Base-by-base conservation (phyloP, 1,140 invertebrate species). In the Marisa cornuarietis region DNA sequence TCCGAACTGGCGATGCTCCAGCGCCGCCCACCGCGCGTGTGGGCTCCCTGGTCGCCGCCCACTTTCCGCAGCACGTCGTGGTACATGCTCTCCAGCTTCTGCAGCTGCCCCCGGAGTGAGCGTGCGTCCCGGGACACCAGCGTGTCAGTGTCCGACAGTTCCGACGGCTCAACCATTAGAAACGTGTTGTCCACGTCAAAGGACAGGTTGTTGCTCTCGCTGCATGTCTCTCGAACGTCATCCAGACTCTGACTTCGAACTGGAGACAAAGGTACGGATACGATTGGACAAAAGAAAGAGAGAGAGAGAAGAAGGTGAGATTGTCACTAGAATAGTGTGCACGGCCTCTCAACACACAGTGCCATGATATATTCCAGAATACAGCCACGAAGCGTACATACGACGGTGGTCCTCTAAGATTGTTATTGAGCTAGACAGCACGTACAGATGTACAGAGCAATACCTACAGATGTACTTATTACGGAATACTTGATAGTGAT, bases 71-170 rank as follows among this genome's bases (percentile, higher is more conserved):
- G 89, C 54, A 97, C 95, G 91, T 95, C 94, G 16, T 94, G 94
- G 87, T 98, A 97, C 96, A 97, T 97, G 80, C 93, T 94, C 92
- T 97, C 96, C 16, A 98, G 92, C 1, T 95, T 95, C 86, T 96
- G 94, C 26, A 98, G 90, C 87, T 97, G 96, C 79, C 95, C 74
- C 8, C 61, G 58, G 7, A 80, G 76, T 0, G 79, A 75, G 7
- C 82, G 75, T 4, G 76, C 52, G 49, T 86, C 81, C 63, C 76
- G 52, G 20, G 68, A 54, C 0, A 26, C 68, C 24, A 71, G 78
- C n/a, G 68, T 79, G 31, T 82, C 82, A 0, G 81, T 81, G 20
- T 78, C 77, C 51, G 83, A 81, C 49, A 80, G 74, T 68, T 83
- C 84, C 0, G 80, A 79, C 13, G 81, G 81, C 14, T 88, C 88